Evolutionary conservation across 2,113 vertebrate species (phyloP).

Genomic region (Nymphicus hollandicus): DNA sequence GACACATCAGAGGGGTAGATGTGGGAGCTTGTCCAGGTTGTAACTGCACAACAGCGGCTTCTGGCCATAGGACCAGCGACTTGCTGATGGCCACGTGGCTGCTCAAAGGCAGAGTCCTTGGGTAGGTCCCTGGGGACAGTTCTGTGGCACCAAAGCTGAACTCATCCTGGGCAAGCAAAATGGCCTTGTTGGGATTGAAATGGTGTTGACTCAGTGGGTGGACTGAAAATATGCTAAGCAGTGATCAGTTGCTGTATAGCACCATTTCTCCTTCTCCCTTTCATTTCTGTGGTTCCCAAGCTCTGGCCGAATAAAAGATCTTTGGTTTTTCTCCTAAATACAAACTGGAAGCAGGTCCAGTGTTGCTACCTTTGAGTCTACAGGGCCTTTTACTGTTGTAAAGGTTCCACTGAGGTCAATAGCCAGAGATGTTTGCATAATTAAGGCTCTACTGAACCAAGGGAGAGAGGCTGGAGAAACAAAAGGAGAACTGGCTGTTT

Average conservation of each 20-base stretch:
- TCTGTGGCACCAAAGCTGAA: not conserved
- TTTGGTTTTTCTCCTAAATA: not conserved
- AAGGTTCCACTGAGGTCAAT: not conserved
- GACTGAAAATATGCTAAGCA: not conserved
- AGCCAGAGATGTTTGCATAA: not conserved
- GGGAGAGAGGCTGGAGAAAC: rapidly evolving
- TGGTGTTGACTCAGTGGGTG: not conserved
- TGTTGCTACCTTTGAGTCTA: not conserved
- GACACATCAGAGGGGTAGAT: not conserved
- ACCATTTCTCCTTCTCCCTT: not conserved
- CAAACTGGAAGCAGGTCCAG: not conserved
- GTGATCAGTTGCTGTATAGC: not conserved
- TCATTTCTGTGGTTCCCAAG: not conserved
- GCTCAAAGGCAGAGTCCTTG: not conserved
- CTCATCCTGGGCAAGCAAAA: not conserved
- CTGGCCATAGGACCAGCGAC: not conserved
- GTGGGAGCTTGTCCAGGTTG: not conserved
- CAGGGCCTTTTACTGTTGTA: rapidly evolving
- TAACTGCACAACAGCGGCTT: rapidly evolving
- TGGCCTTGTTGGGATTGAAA: not conserved
- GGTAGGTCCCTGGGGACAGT: not conserved
- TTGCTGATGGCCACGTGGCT: not conserved
- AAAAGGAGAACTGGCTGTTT: not conserved
- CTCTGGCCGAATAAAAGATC: not conserved
- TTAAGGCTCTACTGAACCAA: not conserved